phyloP scores from a whole-genome alignment of 2,113 vertebrate genomes.

The Ceyx melanurus region DNA sequence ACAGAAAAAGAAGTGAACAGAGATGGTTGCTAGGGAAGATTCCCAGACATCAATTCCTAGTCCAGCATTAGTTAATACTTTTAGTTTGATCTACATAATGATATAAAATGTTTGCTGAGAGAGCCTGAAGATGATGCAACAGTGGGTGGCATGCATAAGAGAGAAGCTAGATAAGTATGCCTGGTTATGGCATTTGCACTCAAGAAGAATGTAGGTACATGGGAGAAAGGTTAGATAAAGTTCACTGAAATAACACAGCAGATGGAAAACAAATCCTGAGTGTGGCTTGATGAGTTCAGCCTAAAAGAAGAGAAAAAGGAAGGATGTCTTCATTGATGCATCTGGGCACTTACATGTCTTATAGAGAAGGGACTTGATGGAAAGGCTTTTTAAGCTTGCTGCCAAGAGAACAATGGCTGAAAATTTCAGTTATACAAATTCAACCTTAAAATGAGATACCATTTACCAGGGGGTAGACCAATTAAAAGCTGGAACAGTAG shows the following conservation, averaged over 20 bases:
- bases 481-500: neutral
- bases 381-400: neutral
- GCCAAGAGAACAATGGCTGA: neutral
- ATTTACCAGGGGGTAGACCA: neutral
- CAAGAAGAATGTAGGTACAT: neutral
- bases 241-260: neutral
- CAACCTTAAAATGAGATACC: neutral
- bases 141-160: neutral
- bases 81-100: neutral
- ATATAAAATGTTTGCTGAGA: neutral
- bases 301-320: neutral
- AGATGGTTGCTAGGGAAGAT: neutral
- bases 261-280: neutral
- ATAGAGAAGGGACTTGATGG: neutral
- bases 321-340: neutral
- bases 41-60: neutral
- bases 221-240: neutral
- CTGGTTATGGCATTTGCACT: neutral
- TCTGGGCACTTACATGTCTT: neutral
- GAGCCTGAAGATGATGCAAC: neutral
- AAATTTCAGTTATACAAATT: neutral
- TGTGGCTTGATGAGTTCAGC: neutral
- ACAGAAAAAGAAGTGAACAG: neutral
- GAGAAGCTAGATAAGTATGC: neutral
- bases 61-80: neutral